A percentile compares a stretch with the other conserved stretches of the same genome.
Evolutionary conservation across 2,113 vertebrate genomes (phyloP).

Genomic region (Marmota flaviventris): DNA sequence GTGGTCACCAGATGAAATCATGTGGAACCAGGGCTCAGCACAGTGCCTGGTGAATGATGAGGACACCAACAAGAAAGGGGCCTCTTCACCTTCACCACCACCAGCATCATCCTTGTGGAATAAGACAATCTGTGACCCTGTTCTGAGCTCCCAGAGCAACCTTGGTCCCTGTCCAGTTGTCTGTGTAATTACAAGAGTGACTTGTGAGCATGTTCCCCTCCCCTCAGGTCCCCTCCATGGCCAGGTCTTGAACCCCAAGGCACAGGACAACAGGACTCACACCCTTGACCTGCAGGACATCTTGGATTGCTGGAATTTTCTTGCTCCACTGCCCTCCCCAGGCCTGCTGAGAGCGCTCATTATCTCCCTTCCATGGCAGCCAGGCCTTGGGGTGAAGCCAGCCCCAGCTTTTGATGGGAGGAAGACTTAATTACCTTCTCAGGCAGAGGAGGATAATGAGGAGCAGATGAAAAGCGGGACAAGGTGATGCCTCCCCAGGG

Average conservation of each 20-base stretch:
- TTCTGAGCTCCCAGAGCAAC: not conserved
- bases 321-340: not conserved
- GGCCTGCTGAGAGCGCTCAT: not conserved
- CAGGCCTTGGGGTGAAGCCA: conserved; percentile 66
- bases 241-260: not conserved
- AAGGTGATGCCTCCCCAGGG: not conserved
- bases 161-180: not conserved
- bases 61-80: not conserved
- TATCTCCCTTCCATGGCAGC: not conserved
- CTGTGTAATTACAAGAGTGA: not conserved
- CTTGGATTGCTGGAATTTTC: not conserved
- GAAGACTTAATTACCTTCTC: conserved; percentile 82
- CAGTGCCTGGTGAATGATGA: not conserved
- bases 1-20: not conserved
- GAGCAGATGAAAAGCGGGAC: conserved; percentile 77
- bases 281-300: not conserved
- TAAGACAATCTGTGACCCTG: not conserved
- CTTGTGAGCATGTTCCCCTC: not conserved
- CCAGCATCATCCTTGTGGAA: not conserved
- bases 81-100: not conserved
- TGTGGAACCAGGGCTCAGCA: not conserved
- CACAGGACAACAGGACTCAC: not conserved
- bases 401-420: conserved; percentile 67
- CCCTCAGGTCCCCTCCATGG: not conserved
- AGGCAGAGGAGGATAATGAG: conserved; percentile 81